Conservation (phyloP, 2,888 invertebrate genomes). For the Troilus luridus region DNA sequence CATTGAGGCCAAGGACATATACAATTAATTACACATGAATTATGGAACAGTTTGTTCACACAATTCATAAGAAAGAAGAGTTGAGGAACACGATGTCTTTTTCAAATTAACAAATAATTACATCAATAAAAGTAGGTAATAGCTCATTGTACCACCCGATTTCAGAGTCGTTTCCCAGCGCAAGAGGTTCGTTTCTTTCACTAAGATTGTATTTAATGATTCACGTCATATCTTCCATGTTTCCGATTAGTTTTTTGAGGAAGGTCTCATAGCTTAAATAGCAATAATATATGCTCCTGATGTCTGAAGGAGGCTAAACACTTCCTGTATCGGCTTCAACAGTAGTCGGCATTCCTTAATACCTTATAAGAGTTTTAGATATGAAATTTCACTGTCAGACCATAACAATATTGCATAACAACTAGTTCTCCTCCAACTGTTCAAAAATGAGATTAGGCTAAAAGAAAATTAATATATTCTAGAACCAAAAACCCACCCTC, state of each 20-base stretch:
- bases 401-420: too few relatives aligned
- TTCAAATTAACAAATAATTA: not conserved
- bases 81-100: not conserved
- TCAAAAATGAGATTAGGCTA: not conserved
- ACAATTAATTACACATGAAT: too few relatives aligned
- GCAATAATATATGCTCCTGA: slow-evolving; percentile 1
- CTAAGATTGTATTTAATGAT: not conserved
- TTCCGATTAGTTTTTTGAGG: not conserved
- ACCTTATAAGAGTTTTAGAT: not conserved
- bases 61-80: not conserved
- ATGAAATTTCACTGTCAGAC: too few relatives aligned
- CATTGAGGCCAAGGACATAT: not conserved
- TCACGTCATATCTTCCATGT: not conserved
- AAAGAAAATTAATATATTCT: too few relatives aligned
- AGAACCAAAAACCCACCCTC: too few relatives aligned
- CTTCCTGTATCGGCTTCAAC: not conserved
- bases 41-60: not conserved
- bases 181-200: not conserved
- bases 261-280: not conserved
- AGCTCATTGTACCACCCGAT: not conserved
- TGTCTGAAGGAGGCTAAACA: not conserved
- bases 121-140: not conserved
- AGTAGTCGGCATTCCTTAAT: not conserved
- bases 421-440: too few relatives aligned
- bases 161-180: not conserved